These are phyloP conservation scores for Xylocampa areola DNA, from an alignment of 2,888 invertebrate species.

Conservation along the genomic window DNA sequence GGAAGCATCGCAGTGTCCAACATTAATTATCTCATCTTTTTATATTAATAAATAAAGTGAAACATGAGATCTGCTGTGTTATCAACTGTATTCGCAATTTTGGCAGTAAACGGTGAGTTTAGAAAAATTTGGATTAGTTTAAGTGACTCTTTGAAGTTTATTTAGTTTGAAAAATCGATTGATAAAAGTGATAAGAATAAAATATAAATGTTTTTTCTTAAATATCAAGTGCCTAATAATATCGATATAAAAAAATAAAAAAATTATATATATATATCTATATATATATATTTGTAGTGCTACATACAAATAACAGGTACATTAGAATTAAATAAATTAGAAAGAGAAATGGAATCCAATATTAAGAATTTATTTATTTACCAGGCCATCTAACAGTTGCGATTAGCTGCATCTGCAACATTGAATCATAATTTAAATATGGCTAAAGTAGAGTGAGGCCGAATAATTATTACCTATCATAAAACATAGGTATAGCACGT, in stretches of 20 bases:
- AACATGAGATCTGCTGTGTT: constrained; percentile 72
- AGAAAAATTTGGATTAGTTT: constrained; percentile 25
- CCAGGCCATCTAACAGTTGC: constrained; percentile 11
- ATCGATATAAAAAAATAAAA: constrained; percentile 5
- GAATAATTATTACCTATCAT: constrained; percentile 53
- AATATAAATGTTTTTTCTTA: not conserved
- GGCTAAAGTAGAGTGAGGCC: constrained; percentile 53
- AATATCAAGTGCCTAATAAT: constrained; percentile 15
- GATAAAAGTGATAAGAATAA: constrained; percentile 14
- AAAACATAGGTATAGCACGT: constrained; percentile 45
- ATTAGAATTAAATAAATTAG: constrained; percentile 7
- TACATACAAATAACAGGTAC: constrained; percentile 15
- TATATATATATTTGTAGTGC: no score
- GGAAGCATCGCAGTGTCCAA: constrained; percentile 75
- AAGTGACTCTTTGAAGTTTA: constrained; percentile 26
- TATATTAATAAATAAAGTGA: constrained; percentile 58
- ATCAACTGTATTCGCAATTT: constrained; percentile 70
- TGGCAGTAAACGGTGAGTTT: constrained; percentile 81
- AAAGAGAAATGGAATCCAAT: not conserved
- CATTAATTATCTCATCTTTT: constrained; percentile 57
- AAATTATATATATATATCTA: no score
- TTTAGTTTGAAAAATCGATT: constrained; percentile 9
- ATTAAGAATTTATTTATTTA: constrained; percentile 7
- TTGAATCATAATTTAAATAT: constrained; percentile 32
- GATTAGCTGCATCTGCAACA: constrained; percentile 29